These are phyloP conservation scores for Eira barbara DNA, from an alignment of 2,113 vertebrate genomes.

Conservation along the genomic window DNA sequence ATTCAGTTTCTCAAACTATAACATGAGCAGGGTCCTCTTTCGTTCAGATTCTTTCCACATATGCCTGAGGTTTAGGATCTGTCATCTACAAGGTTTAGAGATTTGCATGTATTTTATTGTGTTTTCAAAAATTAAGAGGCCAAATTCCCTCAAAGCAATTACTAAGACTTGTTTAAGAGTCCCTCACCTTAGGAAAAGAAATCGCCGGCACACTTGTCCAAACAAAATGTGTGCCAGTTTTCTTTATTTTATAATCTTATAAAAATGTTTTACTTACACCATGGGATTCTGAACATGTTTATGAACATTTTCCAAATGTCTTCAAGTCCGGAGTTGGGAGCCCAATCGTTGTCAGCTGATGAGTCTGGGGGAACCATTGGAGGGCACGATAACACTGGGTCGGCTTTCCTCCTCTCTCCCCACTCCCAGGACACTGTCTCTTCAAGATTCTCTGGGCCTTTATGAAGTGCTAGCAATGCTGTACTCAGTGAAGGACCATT, in stretches of 20 bases:
- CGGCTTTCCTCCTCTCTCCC: background rate
- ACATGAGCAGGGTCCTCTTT: background rate
- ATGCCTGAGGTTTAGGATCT: conserved; percentile 28
- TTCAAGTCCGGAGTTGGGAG: conserved; percentile 71
- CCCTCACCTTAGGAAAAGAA: conserved; percentile 75
- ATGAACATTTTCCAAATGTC: conserved; percentile 79
- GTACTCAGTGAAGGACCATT: background rate
- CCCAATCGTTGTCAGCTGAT: conserved; percentile 40
- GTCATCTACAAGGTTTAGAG: conserved; percentile 23
- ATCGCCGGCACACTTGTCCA: conserved; percentile 76
- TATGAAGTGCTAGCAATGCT: background rate
- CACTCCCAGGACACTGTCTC: background rate
- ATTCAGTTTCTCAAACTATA: conserved; percentile 41
- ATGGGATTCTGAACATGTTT: conserved; percentile 78
- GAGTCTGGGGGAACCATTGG: background rate
- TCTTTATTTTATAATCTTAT: conserved; percentile 75
- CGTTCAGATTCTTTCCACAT: background rate
- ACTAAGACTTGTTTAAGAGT: conserved; percentile 66
- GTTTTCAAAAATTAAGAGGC: conserved; percentile 71
- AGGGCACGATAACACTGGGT: background rate
- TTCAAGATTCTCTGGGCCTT: background rate
- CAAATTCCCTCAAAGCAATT: conserved; percentile 65
- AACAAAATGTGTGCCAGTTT: conserved; percentile 76
- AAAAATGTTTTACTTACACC: conserved; percentile 77
- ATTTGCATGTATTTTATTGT: conserved; percentile 50